Base-by-base conservation (phyloP, 2,888 invertebrate species). In the Allygus modestus region DNA sequence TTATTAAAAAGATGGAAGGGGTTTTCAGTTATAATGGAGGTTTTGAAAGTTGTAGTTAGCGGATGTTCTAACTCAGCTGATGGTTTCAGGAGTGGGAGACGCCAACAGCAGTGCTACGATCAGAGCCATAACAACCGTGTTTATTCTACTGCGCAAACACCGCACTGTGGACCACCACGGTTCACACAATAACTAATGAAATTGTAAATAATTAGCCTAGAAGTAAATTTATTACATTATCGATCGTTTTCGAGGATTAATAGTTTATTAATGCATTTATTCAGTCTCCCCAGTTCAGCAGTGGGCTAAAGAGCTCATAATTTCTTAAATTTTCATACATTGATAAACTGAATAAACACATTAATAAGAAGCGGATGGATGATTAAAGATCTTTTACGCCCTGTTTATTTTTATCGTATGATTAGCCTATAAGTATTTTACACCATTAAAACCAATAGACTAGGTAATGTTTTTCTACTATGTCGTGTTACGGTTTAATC, bases 221-320 rank as follows among this genome's bases (percentile, higher is more conserved):
- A 79, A 37, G 77, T 77, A 77, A 77, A 77, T 77, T 28, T 46
- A 51, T 46, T 79, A 79, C 51, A 58, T 58, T 79, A 79, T 79
- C 58, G 79, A 79, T 79, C 37, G 58, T 58, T 79, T 79, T 77
- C 33, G 20, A 54, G 33, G 79, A 58, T 33, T 12, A 1, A 33
- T 28, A 4, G 46, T 54, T 51, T 77, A 31, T 77, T 58, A 33
- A 54, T 79, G 79, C 37, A 58, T 79, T 79, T 79, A 79, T 79
- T 79, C 77, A 51, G 51, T 77, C 28, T 41, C 0, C 51, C 37
- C 41, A 20, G 23, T 20, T 20, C n/a, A 33, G 17, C 31, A 7
- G 7, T 31, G 17, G 33, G n/a, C n/a, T 37, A 7, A 46, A 46
- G 17, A 46, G 46, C 46, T 46, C 46, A 37, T 37, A 4, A 11